Percentiles rank a stretch among this genome's conserved stretches.
Evolutionary conservation across 2,113 vertebrate genomes (phyloP).

Genomic region (Syngnathus scovelli): DNA sequence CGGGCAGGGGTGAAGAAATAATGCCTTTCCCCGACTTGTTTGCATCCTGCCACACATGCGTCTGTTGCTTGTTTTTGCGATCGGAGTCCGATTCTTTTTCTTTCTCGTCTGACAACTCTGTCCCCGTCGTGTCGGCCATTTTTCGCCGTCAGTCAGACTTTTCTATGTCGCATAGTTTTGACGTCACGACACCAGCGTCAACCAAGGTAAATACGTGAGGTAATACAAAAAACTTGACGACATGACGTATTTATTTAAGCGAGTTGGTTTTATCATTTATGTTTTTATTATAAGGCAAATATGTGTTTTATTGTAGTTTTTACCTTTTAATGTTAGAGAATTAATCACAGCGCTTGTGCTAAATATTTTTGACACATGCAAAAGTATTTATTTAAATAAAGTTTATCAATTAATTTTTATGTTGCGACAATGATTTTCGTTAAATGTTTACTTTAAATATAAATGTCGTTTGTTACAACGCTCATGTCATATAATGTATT

Average conservation of each 20-base stretch:
- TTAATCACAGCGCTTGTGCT: no score
- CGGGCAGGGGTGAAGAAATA: conserved; percentile 42
- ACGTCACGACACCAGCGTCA: conserved; percentile 5
- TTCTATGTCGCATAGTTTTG: conserved; percentile 21
- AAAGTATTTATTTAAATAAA: no score
- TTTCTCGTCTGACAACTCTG: conserved; percentile 63
- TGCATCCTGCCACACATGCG: conserved; percentile 34
- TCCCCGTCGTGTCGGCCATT: conserved; percentile 69
- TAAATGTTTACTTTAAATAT: no score
- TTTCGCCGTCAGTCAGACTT: conserved; percentile 49
- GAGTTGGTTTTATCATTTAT: neutral
- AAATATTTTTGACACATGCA: no score
- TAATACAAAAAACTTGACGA: no score
- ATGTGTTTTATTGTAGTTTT: no score
- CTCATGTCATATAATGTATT: no score
- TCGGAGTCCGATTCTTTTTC: conserved; percentile 61
- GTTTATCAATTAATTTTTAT: no score
- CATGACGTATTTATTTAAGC: neutral
- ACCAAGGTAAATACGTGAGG: neutral
- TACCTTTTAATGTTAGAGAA: neutral
- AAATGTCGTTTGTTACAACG: no score
- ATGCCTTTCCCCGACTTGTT: conserved; percentile 36
- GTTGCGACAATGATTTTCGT: no score
- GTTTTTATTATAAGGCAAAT: neutral
- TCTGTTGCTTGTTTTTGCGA: conserved; percentile 36